phyloP scores from a whole-genome alignment of 2,797 vertebrate species.

The Acanthis flammea region DNA sequence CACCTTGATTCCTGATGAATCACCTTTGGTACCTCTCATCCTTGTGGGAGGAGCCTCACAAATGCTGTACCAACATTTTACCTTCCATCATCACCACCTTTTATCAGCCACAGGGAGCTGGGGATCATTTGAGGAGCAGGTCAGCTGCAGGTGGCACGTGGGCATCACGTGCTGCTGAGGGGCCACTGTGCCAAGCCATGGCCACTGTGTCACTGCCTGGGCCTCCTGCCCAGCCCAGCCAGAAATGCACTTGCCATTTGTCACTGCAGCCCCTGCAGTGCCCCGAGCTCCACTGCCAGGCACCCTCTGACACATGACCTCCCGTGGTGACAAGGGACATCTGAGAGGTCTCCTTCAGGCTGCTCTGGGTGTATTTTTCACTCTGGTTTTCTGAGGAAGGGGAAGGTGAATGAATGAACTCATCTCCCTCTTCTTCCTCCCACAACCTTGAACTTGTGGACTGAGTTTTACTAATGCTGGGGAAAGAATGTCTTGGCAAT shows the following conservation, averaged over 20 bases:
- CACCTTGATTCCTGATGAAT: neutral
- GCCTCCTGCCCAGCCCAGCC: neutral
- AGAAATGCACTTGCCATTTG: neutral
- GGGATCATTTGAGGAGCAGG: neutral
- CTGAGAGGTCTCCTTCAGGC: neutral
- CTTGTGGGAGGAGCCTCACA: neutral
- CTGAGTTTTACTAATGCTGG: neutral
- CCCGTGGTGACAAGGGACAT: rapidly evolving
- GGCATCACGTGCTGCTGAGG: neutral
- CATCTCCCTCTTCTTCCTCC: neutral
- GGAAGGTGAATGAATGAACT: neutral
- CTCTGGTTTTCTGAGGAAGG: neutral
- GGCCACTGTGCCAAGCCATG: rapidly evolving
- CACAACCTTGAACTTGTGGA: neutral
- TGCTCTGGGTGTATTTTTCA: neutral
- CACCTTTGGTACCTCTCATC: neutral
- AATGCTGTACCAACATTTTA: rapidly evolving
- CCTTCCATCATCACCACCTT: rapidly evolving
- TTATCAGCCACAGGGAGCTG: neutral
- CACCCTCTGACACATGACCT: neutral
- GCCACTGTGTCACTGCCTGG: neutral
- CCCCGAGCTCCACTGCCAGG: neutral
- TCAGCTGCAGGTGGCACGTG: neutral
- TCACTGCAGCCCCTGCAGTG: neutral
- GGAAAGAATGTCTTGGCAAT: neutral